These are phyloP conservation scores for Meloe dianella DNA, from an alignment of 2,888 invertebrate species.

Conservation along the genomic window DNA sequence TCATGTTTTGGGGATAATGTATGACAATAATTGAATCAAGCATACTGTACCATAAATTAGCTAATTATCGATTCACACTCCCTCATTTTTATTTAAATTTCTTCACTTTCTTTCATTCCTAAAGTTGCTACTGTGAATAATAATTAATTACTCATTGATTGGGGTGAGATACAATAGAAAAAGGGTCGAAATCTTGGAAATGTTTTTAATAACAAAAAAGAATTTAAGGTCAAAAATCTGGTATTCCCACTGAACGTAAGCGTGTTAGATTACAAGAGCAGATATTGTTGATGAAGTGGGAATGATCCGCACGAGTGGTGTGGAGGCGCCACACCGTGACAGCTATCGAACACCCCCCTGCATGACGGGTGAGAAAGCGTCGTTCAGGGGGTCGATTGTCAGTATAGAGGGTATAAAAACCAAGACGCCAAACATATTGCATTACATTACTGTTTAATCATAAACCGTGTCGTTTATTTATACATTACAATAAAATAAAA, in stretches of 20 bases:
- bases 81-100: constrained; percentile 42
- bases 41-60: constrained; percentile 51
- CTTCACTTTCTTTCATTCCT: neutral
- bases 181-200: neutral
- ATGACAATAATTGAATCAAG: constrained; percentile 55
- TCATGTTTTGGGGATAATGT: constrained; percentile 49
- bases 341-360: constrained; percentile 37
- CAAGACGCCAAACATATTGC: constrained; percentile 54
- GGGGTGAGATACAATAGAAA: neutral
- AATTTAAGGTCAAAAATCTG: constrained; percentile 10
- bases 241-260: constrained; percentile 5
- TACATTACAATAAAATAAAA: constrained; percentile 11
- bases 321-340: constrained; percentile 55
- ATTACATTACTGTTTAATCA: constrained; percentile 45
- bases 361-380: constrained; percentile 23
- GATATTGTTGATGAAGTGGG: constrained; percentile 49
- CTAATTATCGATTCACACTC: constrained; percentile 55
- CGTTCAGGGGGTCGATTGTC: constrained; percentile 25
- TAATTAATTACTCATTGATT: neutral
- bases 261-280: constrained; percentile 38
- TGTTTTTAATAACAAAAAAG: neutral
- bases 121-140: constrained; percentile 1
- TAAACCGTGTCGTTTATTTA: constrained; percentile 45
- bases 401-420: constrained; percentile 41
- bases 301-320: constrained; percentile 53